These are phyloP conservation scores for Campylorhamphus procurvoides DNA, from an alignment of 2,113 vertebrate species.

Conservation along the genomic window DNA sequence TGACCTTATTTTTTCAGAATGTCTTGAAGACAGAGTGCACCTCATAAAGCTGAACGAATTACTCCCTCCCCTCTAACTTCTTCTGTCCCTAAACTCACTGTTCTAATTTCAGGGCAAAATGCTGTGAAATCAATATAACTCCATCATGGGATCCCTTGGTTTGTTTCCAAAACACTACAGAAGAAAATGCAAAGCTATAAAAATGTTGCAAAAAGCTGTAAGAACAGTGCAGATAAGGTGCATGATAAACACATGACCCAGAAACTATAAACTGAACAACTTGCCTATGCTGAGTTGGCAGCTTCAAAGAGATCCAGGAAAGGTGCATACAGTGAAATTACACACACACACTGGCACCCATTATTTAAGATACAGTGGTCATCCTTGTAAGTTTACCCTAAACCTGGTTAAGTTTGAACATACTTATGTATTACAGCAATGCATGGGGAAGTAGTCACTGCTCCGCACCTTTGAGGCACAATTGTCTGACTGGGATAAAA, in stretches of 20 bases:
- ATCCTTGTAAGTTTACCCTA: not conserved
- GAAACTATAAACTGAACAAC: not conserved
- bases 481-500: constrained; percentile 66
- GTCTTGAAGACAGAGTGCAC: not conserved
- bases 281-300: not conserved
- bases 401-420: not conserved
- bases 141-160: not conserved
- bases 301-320: not conserved
- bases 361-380: not conserved
- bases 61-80: not conserved
- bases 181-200: not conserved
- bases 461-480: constrained; percentile 77
- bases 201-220: not conserved
- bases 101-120: not conserved
- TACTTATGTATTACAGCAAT: rapidly evolving
- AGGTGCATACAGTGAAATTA: not conserved
- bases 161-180: not conserved
- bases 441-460: not conserved
- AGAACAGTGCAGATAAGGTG: not conserved
- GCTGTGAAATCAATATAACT: not conserved
- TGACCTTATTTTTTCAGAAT: not conserved
- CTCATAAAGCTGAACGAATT: not conserved
- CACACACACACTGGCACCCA: not conserved
- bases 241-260: not conserved
- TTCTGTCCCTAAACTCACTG: not conserved